phyloP scores from a whole-genome alignment of 2,113 vertebrate species.

The Lasiurus cinereus region DNA sequence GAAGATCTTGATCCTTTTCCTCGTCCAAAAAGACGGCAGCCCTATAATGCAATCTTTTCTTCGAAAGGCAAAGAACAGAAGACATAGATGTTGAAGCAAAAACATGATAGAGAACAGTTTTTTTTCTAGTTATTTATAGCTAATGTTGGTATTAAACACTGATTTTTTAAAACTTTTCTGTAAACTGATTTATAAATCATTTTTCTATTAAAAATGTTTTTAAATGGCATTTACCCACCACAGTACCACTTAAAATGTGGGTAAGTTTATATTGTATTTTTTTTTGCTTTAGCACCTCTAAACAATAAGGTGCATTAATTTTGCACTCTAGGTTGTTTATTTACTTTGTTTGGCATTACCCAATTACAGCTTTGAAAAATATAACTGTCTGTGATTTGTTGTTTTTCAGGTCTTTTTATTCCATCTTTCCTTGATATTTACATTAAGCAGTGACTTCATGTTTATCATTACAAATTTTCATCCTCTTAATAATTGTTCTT shows the following conservation, averaged over 20 bases:
- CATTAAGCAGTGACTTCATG: neutral
- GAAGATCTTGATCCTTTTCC: constrained; percentile 92
- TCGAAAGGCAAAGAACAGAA: constrained; percentile 92
- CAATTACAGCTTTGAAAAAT: constrained; percentile 86
- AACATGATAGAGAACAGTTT: neutral
- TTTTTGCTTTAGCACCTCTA: constrained; percentile 85
- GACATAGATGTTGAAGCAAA: constrained; percentile 80
- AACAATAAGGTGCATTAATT: constrained; percentile 82
- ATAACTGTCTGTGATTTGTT: constrained; percentile 74
- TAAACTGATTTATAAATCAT: constrained; percentile 80
- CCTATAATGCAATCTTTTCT: constrained; percentile 94
- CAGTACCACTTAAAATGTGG: constrained; percentile 66
- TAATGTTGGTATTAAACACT: constrained; percentile 83
- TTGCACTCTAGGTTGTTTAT: constrained; percentile 86
- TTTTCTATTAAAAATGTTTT: constrained; percentile 87
- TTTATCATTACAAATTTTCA: constrained; percentile 31
- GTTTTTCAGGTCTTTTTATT: neutral
- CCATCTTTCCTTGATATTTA: neutral
- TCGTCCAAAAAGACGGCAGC: constrained; percentile 92
- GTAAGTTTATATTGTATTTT: constrained; percentile 79
- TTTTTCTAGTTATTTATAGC: constrained; percentile 87
- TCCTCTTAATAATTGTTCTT: constrained; percentile 22
- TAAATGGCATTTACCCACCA: constrained; percentile 78
- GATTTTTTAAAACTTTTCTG: constrained; percentile 75
- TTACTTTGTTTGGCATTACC: constrained; percentile 77